Evolutionary conservation across 2,113 vertebrate genomes (phyloP), one percentile per base, ranked within the genome.

Genomic region (Lepidothrix coronata): DNA sequence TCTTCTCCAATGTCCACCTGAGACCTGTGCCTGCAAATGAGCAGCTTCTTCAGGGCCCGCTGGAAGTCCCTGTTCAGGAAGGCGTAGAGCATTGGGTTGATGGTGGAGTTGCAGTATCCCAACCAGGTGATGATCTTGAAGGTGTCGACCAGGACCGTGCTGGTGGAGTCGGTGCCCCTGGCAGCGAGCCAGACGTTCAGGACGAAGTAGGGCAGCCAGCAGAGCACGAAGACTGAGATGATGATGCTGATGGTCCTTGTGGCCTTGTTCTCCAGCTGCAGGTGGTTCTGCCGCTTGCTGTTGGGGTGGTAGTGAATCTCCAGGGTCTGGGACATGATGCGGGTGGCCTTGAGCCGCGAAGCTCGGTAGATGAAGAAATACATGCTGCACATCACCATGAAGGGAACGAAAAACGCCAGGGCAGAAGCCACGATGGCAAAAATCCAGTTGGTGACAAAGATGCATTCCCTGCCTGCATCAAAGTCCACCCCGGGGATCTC

Each of bases 191-290:
- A 97, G 12, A 98, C 98, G 11, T 99, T 99, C 55, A 98, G 93
- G 84, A 99, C 98, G 51, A 99, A 99, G 95, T 99, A 99, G 0
- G 99, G 99, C 87, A 99, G 97, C 98, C 99, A 99, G 94, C 99
- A 99, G n/a, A 99, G 96, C 57, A 99, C 98, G 6, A 99, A 99
- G 17, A 97, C 98, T 0, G 98, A 99, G 24, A 99, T 98, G 83
- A 99, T 98, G 21, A 98, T 98, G 65, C 98, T 98, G 37, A 98
- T 98, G 78, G 97, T 98, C 89, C 95, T 75, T 0, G 97, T 98
- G 91, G 97, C 97, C 85, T 97, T 98, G 94, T 99, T 98, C 94
- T 99, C 98, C 73, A 98, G 97, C 91, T 98, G 98, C 75, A 98
- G 94, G 22, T 98, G 97, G 88, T 98, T 98, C 93, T 97, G 97